These are phyloP conservation scores for Pteruthius melanotis DNA, from an alignment of 2,113 vertebrate species.

Conservation along the genomic window DNA sequence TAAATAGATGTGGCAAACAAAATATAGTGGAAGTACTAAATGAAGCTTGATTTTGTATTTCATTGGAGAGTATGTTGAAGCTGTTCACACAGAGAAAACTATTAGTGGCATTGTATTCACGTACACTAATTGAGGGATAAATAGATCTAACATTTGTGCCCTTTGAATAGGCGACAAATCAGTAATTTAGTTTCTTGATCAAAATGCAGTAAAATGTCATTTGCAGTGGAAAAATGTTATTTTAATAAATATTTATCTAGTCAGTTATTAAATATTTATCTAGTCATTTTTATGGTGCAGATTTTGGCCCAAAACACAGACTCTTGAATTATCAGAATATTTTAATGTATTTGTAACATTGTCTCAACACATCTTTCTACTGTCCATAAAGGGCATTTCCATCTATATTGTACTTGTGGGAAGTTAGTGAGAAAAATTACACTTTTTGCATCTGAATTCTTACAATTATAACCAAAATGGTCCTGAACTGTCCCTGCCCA, in stretches of 20 bases:
- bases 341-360: background rate
- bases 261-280: slow-evolving; percentile 23
- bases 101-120: background rate
- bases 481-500: background rate
- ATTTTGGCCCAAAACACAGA: background rate
- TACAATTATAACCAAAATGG: background rate
- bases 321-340: background rate
- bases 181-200: background rate
- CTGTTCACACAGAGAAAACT: background rate
- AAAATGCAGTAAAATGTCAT: background rate
- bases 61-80: background rate
- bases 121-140: background rate
- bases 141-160: background rate
- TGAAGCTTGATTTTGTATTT: background rate
- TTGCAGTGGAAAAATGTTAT: background rate
- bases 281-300: background rate
- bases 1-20: background rate
- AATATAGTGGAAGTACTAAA: background rate
- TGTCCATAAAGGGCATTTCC: background rate
- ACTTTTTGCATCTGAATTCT: background rate
- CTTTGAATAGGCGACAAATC: background rate
- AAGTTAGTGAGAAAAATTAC: background rate
- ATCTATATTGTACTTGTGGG: accelerated
- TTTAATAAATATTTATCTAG: slow-evolving; percentile 19
- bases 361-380: background rate